Conservation (phyloP, 2,888 invertebrate genomes). For the Unio pictorum region DNA sequence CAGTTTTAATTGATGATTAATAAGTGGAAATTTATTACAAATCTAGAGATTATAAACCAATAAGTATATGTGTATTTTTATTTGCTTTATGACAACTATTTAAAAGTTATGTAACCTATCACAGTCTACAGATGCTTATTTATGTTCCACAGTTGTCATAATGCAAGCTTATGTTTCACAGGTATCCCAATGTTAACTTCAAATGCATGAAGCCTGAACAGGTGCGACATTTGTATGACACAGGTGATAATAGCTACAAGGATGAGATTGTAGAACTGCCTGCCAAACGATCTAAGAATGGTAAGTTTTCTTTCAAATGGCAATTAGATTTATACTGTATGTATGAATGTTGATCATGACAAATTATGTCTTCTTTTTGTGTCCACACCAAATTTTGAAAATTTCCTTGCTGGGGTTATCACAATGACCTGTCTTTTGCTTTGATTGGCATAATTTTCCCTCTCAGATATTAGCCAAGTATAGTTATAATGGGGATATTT, state of each 20-base stretch:
- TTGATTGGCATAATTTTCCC: background rate
- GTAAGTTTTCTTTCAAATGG: slow-evolving; percentile 27
- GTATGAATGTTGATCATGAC: no score
- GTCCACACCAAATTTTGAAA: background rate
- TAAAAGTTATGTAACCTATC: no score
- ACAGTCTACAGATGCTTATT: background rate
- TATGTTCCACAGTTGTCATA: background rate
- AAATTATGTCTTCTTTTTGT: background rate
- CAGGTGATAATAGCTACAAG: slow-evolving; percentile 67
- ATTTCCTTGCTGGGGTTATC: background rate
- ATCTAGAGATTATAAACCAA: no score
- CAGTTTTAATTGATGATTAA: no score
- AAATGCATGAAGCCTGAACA: slow-evolving; percentile 62
- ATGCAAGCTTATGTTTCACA: slow-evolving; percentile 25
- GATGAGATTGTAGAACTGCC: slow-evolving; percentile 75
- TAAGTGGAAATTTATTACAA: no score
- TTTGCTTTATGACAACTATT: no score
- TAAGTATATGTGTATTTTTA: no score
- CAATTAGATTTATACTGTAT: no score
- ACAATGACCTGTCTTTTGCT: background rate
- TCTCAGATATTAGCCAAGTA: no score
- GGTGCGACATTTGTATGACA: slow-evolving; percentile 78
- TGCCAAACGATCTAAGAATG: slow-evolving; percentile 74
- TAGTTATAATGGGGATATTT: no score
- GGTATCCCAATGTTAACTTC: slow-evolving; percentile 67